Percentiles rank a stretch among this genome's conserved stretches.
Evolutionary conservation across 2,797 vertebrate species (phyloP).

Genomic region (Salmo trutta): DNA sequence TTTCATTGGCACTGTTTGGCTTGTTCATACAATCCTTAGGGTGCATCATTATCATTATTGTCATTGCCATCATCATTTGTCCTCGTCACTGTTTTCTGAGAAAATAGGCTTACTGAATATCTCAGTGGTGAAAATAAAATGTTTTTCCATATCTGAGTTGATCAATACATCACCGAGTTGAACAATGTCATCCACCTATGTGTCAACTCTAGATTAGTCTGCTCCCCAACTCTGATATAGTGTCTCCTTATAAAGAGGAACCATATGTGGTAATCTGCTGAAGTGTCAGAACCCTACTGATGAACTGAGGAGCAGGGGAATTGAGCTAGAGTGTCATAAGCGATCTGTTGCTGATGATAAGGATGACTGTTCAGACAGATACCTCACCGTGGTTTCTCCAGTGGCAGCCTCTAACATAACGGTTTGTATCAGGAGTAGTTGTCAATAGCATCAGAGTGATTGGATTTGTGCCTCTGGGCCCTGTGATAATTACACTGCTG

Average conservation of each 20-base stretch:
- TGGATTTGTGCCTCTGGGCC: slow-evolving; percentile 70
- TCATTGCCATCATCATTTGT: no score
- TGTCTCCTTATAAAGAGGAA: slow-evolving; percentile 20
- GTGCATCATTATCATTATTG: not conserved
- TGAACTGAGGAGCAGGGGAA: slow-evolving; percentile 29
- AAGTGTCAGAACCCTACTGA: slow-evolving; percentile 26
- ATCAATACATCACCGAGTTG: slow-evolving; percentile 1
- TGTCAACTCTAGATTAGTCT: slow-evolving; percentile 8
- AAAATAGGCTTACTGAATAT: not conserved
- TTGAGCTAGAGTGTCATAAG: slow-evolving; percentile 37
- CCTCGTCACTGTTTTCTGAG: not conserved
- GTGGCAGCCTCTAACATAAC: slow-evolving; percentile 54
- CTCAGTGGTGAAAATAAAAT: not conserved
- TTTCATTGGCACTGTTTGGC: not conserved
- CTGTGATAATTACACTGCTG: slow-evolving; percentile 72
- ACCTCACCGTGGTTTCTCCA: slow-evolving; percentile 37
- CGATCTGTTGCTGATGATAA: slow-evolving; percentile 51
- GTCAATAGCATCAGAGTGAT: slow-evolving; percentile 68
- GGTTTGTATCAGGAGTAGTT: slow-evolving; percentile 66
- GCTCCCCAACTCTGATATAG: slow-evolving; percentile 3
- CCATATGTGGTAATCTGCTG: slow-evolving; percentile 21
- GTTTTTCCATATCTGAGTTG: not conserved
- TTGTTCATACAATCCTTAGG: not conserved
- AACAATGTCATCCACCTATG: not conserved
- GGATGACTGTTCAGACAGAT: slow-evolving; percentile 53